Evolutionary conservation across 2,888 invertebrate genomes (phyloP).

Genomic region (Cephus pulcher): DNA sequence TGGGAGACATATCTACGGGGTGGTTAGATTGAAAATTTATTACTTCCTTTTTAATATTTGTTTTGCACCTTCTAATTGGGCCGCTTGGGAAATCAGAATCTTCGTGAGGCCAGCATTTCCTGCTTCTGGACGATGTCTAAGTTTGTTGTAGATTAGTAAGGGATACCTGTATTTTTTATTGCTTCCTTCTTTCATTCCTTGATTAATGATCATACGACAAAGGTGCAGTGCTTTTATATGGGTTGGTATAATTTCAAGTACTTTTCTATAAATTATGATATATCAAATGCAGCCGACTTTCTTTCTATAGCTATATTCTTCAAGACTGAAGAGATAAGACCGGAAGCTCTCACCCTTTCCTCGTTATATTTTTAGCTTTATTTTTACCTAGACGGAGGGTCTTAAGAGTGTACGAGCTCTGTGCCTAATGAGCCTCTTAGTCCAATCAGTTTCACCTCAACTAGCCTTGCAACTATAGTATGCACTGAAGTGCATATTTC

Average conservation of each 20-base stretch:
- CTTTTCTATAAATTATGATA: background rate
- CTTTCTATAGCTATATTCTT: background rate
- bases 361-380: background rate
- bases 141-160: background rate
- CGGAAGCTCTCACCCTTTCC: background rate
- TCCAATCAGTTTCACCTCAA: conserved; percentile 18
- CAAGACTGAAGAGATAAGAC: background rate
- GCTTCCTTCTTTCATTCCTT: background rate
- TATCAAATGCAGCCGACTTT: background rate
- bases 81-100: background rate
- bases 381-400: conserved; percentile 5
- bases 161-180: background rate
- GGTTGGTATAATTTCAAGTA: background rate
- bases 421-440: conserved; percentile 41
- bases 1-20: background rate
- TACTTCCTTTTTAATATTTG: background rate
- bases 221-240: background rate
- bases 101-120: background rate
- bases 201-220: background rate
- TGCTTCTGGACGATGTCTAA: background rate
- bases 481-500: conserved; percentile 18
- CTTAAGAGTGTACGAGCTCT: conserved; percentile 10
- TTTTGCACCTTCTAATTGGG: background rate
- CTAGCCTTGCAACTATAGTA: conserved; percentile 9
- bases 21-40: background rate